Percentiles rank a stretch among this genome's conserved stretches.
Evolutionary conservation across 1,140 invertebrate species (phyloP).

Genomic region (Platyscapa corneri): DNA sequence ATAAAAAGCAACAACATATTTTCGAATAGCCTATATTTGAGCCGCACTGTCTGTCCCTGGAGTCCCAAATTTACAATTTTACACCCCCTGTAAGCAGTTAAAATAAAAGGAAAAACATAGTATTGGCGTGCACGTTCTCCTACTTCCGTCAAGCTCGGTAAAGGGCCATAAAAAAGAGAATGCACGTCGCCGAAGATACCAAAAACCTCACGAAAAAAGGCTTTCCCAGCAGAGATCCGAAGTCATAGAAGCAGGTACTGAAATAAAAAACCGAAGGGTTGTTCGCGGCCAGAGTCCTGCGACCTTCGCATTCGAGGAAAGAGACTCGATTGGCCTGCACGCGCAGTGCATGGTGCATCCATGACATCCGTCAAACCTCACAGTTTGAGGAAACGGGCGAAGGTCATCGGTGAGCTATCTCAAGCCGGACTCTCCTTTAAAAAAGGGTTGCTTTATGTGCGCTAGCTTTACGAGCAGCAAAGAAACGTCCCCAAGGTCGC

Average conservation of each 20-base stretch:
- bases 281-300: background rate
- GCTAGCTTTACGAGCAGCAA: conserved; percentile 50
- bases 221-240: background rate
- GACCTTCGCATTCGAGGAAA: conserved; percentile 18
- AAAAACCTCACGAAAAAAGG: conserved; percentile 21
- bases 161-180: conserved; percentile 41
- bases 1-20: background rate
- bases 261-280: conserved; percentile 43
- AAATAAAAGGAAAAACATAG: background rate
- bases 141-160: background rate
- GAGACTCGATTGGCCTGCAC: background rate
- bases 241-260: conserved; percentile 31
- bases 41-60: background rate
- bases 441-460: conserved; percentile 66
- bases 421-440: background rate
- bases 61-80: conserved; percentile 17
- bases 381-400: conserved; percentile 52
- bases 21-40: background rate
- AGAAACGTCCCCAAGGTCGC: conserved; percentile 60
- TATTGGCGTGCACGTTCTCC: background rate
- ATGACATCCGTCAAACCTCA: conserved; percentile 47
- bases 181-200: background rate
- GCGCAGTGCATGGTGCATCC: background rate
- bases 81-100: background rate
- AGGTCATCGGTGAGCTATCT: conserved; percentile 35